Evolutionary conservation across 2,888 invertebrate species (phyloP).

Genomic region (Listrodromus nycthemerus): DNA sequence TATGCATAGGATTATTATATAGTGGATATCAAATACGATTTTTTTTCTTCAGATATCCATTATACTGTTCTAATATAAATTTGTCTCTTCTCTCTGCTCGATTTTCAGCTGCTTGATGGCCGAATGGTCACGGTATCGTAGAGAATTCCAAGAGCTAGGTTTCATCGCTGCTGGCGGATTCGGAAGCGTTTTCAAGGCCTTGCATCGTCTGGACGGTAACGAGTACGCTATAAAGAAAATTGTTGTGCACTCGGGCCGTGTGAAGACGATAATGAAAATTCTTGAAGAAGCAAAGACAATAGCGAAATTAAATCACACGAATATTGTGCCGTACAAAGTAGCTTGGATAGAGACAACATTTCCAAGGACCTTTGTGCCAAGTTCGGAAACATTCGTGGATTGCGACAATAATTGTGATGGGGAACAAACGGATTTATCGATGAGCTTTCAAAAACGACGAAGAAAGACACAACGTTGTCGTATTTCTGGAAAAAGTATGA

Average conservation of each 20-base stretch:
- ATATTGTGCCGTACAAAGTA: constrained; percentile 93
- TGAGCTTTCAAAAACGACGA: not conserved
- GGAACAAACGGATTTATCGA: constrained; percentile 18
- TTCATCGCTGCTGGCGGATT: constrained; percentile 92
- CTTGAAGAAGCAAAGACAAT: constrained; percentile 92
- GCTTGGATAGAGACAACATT: constrained; percentile 90
- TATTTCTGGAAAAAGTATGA: not conserved
- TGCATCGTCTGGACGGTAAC: constrained; percentile 90
- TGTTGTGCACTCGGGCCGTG: constrained; percentile 87
- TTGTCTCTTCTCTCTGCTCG: not conserved
- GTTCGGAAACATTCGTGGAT: constrained; percentile 45
- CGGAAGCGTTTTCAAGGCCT: constrained; percentile 91
- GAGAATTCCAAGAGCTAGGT: constrained; percentile 89
- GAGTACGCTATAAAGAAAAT: constrained; percentile 94
- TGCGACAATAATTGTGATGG: constrained; percentile 20
- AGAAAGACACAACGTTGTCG: constrained; percentile 27
- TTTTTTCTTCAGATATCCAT: not conserved
- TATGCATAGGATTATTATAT: not conserved
- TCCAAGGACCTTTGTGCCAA: constrained; percentile 60
- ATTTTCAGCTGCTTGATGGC: constrained; percentile 54
- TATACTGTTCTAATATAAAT: constrained; percentile 37
- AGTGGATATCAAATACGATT: not conserved
- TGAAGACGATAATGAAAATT: constrained; percentile 88
- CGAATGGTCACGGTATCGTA: constrained; percentile 88
- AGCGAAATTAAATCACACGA: constrained; percentile 91